These are phyloP conservation scores for Spheniscus mendiculus DNA, from an alignment of 2,113 vertebrate species.

Conservation along the genomic window DNA sequence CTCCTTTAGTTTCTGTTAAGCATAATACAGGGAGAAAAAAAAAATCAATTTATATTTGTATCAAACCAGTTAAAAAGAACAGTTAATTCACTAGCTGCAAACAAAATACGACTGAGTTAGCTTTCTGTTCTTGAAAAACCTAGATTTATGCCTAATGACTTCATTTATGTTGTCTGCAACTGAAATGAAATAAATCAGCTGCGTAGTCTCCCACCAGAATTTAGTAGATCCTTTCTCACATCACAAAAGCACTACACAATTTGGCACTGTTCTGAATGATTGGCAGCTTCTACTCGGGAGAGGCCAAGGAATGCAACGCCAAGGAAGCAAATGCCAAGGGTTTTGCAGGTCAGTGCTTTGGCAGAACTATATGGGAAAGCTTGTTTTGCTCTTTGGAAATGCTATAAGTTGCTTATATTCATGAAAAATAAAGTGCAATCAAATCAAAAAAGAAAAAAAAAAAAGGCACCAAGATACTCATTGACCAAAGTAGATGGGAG, in stretches of 20 bases:
- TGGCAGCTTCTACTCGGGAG: slow-evolving; percentile 60
- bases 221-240: slow-evolving; percentile 56
- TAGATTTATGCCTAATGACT: not conserved
- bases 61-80: not conserved
- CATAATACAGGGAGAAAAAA: not conserved
- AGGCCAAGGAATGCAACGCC: slow-evolving; percentile 58
- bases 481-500: not conserved
- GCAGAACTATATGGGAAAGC: slow-evolving; percentile 39
- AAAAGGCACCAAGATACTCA: not conserved
- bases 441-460: not conserved
- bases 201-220: slow-evolving; percentile 12
- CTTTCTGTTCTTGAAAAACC: not conserved
- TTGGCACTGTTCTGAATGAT: slow-evolving; percentile 64
- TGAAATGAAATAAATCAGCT: slow-evolving; percentile 37
- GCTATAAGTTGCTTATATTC: not conserved
- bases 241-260: slow-evolving; percentile 38
- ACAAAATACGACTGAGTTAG: not conserved
- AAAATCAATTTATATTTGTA: not conserved
- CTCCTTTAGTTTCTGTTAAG: not conserved
- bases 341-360: slow-evolving; percentile 60
- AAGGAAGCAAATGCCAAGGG: slow-evolving; percentile 52
- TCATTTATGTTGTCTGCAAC: slow-evolving; percentile 39
- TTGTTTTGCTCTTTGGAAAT: not conserved
- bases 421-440: slow-evolving; percentile 10
- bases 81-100: not conserved